Percentiles rank a stretch among this genome's conserved stretches.
Conservation (phyloP, 2,888 invertebrate species). For the Eurytoma californica region DNA sequence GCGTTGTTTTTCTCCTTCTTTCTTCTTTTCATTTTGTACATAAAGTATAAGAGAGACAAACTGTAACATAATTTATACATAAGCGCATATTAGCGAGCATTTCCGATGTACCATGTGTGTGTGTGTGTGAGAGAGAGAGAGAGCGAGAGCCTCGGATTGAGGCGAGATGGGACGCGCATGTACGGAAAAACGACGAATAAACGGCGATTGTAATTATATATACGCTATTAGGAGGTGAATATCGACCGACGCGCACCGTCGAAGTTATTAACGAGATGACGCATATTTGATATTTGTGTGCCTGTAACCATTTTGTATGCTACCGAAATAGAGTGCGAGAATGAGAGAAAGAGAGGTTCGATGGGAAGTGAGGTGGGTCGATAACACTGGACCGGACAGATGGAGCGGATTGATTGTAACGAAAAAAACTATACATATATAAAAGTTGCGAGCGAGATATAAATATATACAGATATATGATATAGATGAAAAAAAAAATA, state of each 20-base stretch:
- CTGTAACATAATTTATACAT: constrained; percentile 71
- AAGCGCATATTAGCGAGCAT: constrained; percentile 54
- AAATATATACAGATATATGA: constrained; percentile 56
- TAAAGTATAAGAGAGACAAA: constrained; percentile 36
- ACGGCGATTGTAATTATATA: constrained; percentile 41
- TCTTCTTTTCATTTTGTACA: constrained; percentile 39
- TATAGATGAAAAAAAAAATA: constrained; percentile 52
- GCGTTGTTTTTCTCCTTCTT: too few relatives aligned
- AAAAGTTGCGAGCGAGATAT: constrained; percentile 51
- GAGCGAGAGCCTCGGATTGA: constrained; percentile 32
- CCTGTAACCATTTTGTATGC: constrained; percentile 74
- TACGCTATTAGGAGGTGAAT: constrained; percentile 59
- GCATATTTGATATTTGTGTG: constrained; percentile 75
- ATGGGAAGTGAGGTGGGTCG: neutral
- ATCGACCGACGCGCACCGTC: constrained; percentile 58
- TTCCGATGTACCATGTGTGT: neutral
- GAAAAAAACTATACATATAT: constrained; percentile 67
- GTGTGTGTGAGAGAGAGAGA: constrained; percentile 31
- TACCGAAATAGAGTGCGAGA: constrained; percentile 62
- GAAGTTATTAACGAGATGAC: constrained; percentile 56
- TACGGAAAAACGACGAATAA: neutral
- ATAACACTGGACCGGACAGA: neutral
- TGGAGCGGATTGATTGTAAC: constrained; percentile 33
- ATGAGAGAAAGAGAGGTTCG: constrained; percentile 61
- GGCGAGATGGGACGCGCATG: neutral